phyloP scores from a whole-genome alignment of 2,113 vertebrate genomes.

The Macroglossus sobrinus region DNA sequence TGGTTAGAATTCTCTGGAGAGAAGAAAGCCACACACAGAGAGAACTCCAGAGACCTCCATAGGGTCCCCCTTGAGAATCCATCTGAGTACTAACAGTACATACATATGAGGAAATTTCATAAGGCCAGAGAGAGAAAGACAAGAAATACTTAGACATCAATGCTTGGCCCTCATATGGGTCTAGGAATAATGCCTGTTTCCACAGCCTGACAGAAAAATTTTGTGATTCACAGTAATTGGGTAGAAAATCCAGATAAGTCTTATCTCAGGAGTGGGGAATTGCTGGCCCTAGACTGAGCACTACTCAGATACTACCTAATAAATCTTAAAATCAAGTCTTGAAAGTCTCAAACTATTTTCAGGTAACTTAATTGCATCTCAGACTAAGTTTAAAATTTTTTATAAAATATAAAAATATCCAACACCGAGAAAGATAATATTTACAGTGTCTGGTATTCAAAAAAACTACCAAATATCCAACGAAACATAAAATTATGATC shows the following conservation, averaged over 20 bases:
- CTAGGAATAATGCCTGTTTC: neutral
- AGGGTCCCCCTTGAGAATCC: neutral
- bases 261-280: neutral
- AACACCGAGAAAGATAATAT: neutral
- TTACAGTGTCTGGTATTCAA: neutral
- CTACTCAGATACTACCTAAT: neutral
- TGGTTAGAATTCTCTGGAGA: neutral
- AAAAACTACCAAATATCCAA: neutral
- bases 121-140: neutral
- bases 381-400: conserved; percentile 12
- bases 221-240: neutral
- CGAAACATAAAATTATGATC: neutral
- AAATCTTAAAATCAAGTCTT: conserved; percentile 10
- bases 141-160: neutral
- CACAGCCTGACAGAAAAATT: neutral
- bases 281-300: neutral
- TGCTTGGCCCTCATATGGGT: neutral
- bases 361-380: neutral
- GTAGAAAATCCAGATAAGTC: neutral
- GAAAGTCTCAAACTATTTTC: neutral
- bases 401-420: conserved; percentile 1
- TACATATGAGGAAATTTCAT: neutral
- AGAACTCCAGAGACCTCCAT: neutral
- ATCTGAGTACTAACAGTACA: neutral
- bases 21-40: neutral